A percentile compares a stretch with the other conserved stretches of the same genome.
Evolutionary conservation across 23 tunicate species (phyloP).

Genomic region (Ascidia mentula): DNA sequence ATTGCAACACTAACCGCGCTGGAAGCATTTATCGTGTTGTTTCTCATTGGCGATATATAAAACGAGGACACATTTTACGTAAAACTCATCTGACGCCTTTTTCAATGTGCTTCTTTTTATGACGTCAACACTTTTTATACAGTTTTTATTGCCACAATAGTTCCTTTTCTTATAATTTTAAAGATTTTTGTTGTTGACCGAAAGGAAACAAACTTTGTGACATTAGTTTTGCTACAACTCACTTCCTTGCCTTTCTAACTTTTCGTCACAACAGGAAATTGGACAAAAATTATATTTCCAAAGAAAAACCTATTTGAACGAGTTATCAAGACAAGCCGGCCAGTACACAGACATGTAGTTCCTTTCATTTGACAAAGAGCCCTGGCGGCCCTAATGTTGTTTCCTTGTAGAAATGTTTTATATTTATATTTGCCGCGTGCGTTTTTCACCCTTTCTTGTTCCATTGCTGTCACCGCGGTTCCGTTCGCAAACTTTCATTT

Average conservation of each 20-base stretch:
- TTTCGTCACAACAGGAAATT: no score
- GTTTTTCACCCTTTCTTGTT: background rate
- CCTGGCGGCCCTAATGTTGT: slow-evolving; percentile 4
- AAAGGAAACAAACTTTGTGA: no score
- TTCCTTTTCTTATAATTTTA: no score
- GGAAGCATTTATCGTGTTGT: background rate
- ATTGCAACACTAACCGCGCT: slow-evolving; percentile 10
- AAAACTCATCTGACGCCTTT: background rate
- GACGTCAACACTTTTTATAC: background rate
- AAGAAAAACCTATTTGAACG: background rate
- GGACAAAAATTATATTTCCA: no score
- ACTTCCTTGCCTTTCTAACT: no score
- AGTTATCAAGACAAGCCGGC: background rate
- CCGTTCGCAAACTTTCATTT: background rate
- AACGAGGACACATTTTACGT: no score
- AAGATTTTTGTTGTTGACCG: no score
- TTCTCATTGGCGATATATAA: no score
- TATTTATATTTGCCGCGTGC: background rate
- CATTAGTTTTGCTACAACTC: no score
- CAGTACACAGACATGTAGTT: background rate
- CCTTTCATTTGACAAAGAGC: background rate
- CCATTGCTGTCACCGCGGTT: background rate
- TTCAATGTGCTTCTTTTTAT: background rate
- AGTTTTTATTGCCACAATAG: background rate
- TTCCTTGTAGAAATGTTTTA: background rate